phyloP scores from a whole-genome alignment of 2,888 invertebrate genomes.

The Stramonita haemastoma region DNA sequence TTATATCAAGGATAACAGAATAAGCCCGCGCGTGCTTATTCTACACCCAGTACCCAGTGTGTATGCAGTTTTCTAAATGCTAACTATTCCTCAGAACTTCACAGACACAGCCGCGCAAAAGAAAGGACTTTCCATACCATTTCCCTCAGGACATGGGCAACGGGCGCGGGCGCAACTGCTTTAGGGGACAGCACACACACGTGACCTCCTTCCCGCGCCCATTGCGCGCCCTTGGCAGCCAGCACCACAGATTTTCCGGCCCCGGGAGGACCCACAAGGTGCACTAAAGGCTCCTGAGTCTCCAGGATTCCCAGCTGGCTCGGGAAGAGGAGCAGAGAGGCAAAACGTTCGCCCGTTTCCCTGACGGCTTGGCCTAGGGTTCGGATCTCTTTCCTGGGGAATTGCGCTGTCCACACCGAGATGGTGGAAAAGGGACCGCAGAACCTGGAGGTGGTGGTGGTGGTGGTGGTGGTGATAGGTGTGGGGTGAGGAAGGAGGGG shows the following conservation, averaged over 20 bases:
- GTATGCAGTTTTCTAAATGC: no score
- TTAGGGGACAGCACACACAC: not conserved
- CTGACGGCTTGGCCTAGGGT: conserved; percentile 21
- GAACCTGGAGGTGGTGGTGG: not conserved
- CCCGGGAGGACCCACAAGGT: not conserved
- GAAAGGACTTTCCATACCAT: no score
- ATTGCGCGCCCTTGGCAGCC: not conserved
- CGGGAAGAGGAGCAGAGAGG: not conserved
- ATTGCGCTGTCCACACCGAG: not conserved
- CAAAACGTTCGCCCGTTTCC: conserved; percentile 4
- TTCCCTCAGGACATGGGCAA: not conserved
- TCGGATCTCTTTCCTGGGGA: not conserved
- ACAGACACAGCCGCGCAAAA: no score
- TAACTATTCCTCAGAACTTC: no score
- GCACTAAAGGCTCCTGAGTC: not conserved
- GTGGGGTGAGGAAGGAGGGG: no score
- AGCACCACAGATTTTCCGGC: conserved; percentile 7
- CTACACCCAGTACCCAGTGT: no score
- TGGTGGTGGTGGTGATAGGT: no score
- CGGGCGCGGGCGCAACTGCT: not conserved
- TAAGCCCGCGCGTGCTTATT: no score
- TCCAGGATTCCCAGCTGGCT: not conserved
- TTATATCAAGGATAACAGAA: no score
- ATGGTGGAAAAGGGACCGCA: conserved; percentile 1
- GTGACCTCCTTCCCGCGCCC: not conserved